Evolutionary conservation across 2,113 vertebrate species (phyloP), one percentile per base, ranked within the genome.

Genomic region (Antennarius striatus): DNA sequence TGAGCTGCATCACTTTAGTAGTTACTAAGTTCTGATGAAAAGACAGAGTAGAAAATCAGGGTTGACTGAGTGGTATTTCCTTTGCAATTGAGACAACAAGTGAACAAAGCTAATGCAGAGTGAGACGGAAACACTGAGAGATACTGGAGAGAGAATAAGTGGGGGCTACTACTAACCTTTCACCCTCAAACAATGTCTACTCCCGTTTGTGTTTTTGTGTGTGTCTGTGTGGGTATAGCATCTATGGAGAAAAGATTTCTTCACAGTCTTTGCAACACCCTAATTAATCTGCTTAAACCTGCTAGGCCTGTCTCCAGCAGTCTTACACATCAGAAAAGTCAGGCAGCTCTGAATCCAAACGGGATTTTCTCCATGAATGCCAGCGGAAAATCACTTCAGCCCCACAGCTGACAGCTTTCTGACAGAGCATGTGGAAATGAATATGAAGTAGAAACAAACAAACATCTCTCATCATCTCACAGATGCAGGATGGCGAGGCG

Each of bases 261-360:
- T 81, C 81, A 76, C 87, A 86, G 83, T 75, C 77, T 86, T 80
- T 50, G 75, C 86, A 88, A 81, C 86, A 86, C 84, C 77, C 83
- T 90, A 91, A 91, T 91, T 91, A 91, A 89, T 90, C 88, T 89
- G 58, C 88, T 88, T 88, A 90, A 90, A 89, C 81, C 87, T 79
- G 79, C 82, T 52, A 75, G 80, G 84, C 83, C 86, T 79, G 84
- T 88, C 87, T 90, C 80, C 74, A 68, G 71, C 80, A 64, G 78
- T 85, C 85, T 86, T 81, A 73, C 80, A 85, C 83, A 84, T 85
- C 82, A 78, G 80, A 86, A 84, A 82, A 87, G 80, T 59, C 72
- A 75, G 55, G 70, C 73, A 65, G 78, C 79, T 84, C 79, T 46
- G 84, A 86, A 86, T 86, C 78, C 81, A 83, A 75, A 73, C 63